Evolutionary conservation across 64 coral and sea anemone species (phyloP).

Genomic region (Dendrophyllia cribrosa): DNA sequence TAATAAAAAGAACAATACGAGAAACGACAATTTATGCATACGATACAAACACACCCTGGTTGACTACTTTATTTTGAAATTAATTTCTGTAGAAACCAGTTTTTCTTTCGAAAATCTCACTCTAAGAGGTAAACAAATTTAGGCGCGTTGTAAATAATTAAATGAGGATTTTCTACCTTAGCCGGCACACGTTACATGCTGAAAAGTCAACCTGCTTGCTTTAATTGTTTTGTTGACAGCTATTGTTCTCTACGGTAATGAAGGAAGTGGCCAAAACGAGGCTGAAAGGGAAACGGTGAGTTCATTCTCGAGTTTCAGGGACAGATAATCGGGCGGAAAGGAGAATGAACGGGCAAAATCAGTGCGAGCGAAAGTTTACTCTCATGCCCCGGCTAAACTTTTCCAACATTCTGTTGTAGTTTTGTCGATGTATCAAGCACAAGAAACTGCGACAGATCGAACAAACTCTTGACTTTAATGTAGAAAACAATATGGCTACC

Average conservation of each 20-base stretch:
- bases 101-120: neutral
- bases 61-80: neutral
- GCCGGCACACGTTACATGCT: neutral
- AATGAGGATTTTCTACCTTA: neutral
- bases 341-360: no score
- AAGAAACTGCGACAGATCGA: no score
- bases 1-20: no score
- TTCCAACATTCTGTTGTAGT: no score
- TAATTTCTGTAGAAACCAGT: neutral
- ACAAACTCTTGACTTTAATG: no score
- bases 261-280: conserved; percentile 20
- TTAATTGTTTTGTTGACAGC: neutral
- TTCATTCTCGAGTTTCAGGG: neutral
- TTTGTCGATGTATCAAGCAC: no score
- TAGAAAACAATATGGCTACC: no score
- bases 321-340: neutral
- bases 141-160: conserved; percentile 3
- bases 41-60: no score
- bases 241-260: conserved; percentile 47
- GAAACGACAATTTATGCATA: no score
- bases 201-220: neutral
- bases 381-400: no score
- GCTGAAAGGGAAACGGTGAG: conserved; percentile 30
- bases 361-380: no score
- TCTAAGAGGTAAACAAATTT: no score